Percentiles rank a stretch among this genome's conserved stretches.
Evolutionary conservation across 2,797 vertebrate genomes (phyloP).

Genomic region (Strix occidentalis): DNA sequence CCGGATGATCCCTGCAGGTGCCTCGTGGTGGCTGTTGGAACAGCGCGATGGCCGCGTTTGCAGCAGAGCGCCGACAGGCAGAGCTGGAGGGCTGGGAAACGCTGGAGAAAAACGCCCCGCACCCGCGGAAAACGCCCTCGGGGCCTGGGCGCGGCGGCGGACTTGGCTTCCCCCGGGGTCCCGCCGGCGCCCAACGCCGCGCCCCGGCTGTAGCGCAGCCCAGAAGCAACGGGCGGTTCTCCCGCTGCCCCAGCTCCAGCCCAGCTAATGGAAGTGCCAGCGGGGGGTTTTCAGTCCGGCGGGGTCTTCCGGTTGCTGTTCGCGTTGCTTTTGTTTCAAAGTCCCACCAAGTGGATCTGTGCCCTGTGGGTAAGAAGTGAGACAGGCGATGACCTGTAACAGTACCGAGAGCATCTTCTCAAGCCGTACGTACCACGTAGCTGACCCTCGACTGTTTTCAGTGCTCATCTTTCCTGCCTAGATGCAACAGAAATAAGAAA

Average conservation of each 20-base stretch:
- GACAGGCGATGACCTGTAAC: accelerated
- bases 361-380: neutral
- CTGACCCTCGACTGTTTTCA: accelerated
- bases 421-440: accelerated
- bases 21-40: too few species aligned
- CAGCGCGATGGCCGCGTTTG: neutral
- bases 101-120: neutral
- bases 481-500: neutral
- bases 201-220: neutral
- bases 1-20: neutral
- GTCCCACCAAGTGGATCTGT: neutral
- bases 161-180: too few species aligned
- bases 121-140: neutral
- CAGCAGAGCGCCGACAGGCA: too few species aligned
- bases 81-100: neutral
- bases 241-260: accelerated
- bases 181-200: too few species aligned
- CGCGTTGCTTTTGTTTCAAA: accelerated
- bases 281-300: accelerated
- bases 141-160: too few species aligned
- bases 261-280: neutral
- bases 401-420: accelerated
- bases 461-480: neutral
- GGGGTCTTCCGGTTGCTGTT: neutral
- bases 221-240: neutral